These are phyloP conservation scores for Erythrocercus mccallii DNA, from an alignment of 2,113 vertebrate species.

Conservation along the genomic window DNA sequence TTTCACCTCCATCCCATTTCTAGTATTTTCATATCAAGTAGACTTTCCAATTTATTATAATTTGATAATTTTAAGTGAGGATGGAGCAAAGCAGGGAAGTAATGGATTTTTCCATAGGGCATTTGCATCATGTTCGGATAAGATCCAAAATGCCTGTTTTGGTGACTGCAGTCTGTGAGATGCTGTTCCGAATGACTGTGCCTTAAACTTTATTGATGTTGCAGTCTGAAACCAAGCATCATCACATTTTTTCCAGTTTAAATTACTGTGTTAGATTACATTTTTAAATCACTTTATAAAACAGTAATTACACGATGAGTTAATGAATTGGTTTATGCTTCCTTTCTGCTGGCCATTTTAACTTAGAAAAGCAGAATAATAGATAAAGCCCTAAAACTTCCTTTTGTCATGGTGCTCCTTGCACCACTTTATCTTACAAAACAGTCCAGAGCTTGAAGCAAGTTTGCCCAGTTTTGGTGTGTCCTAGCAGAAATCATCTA, in stretches of 20 bases:
- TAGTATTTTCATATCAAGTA: background rate
- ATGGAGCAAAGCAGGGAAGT: background rate
- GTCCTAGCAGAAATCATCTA: background rate
- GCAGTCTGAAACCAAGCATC: background rate
- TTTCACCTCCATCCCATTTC: background rate
- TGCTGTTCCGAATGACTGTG: background rate
- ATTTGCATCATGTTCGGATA: background rate
- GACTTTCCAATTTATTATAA: background rate
- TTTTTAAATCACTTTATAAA: constrained; percentile 2
- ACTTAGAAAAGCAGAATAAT: background rate
- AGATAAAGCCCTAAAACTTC: background rate
- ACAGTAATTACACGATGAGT: background rate
- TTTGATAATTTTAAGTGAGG: background rate
- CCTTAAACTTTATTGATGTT: background rate
- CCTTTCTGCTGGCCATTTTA: background rate
- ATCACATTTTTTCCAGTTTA: background rate
- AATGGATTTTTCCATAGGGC: background rate
- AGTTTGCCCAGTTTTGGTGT: background rate
- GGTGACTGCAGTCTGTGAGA: background rate
- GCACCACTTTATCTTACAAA: background rate
- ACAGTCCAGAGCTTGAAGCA: background rate
- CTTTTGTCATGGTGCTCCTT: background rate
- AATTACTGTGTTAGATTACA: background rate
- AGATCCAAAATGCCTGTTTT: background rate
- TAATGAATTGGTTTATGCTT: background rate